phyloP scores from a whole-genome alignment of 2,888 invertebrate species.

The Archaeoteleia sp. region DNA sequence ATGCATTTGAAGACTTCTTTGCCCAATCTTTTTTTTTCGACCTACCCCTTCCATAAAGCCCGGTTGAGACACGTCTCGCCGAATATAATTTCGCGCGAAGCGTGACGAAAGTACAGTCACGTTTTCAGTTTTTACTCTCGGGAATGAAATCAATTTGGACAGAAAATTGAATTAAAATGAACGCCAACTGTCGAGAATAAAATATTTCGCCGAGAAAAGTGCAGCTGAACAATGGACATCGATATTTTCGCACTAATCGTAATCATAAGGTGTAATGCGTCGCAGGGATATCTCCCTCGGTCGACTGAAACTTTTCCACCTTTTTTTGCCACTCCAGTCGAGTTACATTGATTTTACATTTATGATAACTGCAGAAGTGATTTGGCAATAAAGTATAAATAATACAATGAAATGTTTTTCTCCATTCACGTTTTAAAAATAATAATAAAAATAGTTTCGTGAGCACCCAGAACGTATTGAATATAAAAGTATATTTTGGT shows the following conservation, averaged over 20 bases:
- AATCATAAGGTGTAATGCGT: constrained; percentile 35
- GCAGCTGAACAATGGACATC: constrained; percentile 43
- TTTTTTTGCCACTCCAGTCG: constrained; percentile 22
- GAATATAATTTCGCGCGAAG: constrained; percentile 52
- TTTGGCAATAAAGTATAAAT: too few species aligned
- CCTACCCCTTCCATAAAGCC: constrained; percentile 10
- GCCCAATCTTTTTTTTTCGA: constrained; percentile 1
- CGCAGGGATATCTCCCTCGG: constrained; percentile 29
- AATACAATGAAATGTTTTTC: too few species aligned
- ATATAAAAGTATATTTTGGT: too few species aligned
- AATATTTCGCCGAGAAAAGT: constrained; percentile 48
- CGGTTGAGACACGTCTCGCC: constrained; percentile 50
- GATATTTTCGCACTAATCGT: constrained; percentile 48
- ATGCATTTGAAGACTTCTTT: constrained; percentile 35
- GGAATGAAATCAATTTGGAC: constrained; percentile 55
- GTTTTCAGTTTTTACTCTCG: constrained; percentile 53
- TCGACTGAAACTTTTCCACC: constrained; percentile 16
- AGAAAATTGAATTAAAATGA: constrained; percentile 54
- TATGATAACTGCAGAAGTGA: too few species aligned
- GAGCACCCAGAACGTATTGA: too few species aligned
- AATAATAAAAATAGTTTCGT: too few species aligned
- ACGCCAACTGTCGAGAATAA: constrained; percentile 52
- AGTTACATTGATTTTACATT: too few species aligned
- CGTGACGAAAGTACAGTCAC: constrained; percentile 54
- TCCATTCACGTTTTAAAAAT: too few species aligned